phyloP scores from a whole-genome alignment of 2,888 invertebrate genomes.

The Glyphotaelius pellucidus region DNA sequence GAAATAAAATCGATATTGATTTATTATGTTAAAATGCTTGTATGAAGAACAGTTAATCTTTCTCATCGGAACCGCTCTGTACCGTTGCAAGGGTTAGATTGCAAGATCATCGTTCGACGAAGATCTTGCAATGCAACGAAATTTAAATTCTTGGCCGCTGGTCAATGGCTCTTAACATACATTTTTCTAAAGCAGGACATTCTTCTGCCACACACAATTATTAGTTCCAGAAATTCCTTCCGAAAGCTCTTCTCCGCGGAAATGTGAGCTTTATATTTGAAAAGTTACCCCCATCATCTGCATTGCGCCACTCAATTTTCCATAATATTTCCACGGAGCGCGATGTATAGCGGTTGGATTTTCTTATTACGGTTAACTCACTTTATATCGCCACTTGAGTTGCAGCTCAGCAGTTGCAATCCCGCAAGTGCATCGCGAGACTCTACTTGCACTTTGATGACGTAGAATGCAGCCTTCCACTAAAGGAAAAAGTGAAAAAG shows the following conservation, averaged over 20 bases:
- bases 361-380: constrained; percentile 9
- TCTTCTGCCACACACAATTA: not conserved
- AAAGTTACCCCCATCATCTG: not conserved
- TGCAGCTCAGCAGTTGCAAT: constrained; percentile 45
- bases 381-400: not conserved
- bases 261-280: not conserved
- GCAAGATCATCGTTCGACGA: too few relatives aligned
- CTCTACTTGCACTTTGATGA: constrained; percentile 36
- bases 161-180: not conserved
- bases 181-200: not conserved
- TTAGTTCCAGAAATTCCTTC: not conserved
- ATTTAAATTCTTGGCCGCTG: too few relatives aligned
- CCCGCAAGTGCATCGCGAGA: constrained; percentile 51
- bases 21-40: too few relatives aligned
- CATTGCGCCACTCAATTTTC: constrained; percentile 24
- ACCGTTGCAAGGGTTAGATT: too few relatives aligned
- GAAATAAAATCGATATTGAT: too few relatives aligned
- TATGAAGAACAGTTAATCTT: too few relatives aligned
- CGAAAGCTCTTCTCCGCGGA: not conserved
- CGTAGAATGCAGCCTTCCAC: not conserved
- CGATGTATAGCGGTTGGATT: constrained; percentile 11
- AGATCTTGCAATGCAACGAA: too few relatives aligned
- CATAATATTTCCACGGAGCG: not conserved
- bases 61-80: too few relatives aligned
- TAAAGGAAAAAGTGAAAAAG: constrained; percentile 14